A percentile compares a stretch with the other conserved stretches of the same genome.
phyloP scores from a whole-genome alignment of 2,888 invertebrate species.

The Caenorhabditis sp. region DNA sequence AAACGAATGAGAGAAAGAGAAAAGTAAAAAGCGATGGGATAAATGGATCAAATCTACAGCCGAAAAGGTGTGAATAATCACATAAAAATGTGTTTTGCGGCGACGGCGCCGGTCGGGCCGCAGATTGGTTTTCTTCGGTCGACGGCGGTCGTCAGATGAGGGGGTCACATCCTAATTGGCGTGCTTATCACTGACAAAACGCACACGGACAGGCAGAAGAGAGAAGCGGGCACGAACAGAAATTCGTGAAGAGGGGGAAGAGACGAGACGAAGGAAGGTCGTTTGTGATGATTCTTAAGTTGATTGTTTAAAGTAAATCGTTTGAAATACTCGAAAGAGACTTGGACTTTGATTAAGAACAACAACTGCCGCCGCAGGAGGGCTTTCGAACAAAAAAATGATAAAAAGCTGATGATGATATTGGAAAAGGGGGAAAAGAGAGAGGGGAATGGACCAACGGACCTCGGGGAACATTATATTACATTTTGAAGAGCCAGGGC shows the following conservation, averaged over 20 bases:
- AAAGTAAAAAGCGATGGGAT: slow-evolving; percentile 19
- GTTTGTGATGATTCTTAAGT: neutral
- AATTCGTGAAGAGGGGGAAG: slow-evolving; percentile 19
- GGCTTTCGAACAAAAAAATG: slow-evolving; percentile 41
- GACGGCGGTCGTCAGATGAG: neutral
- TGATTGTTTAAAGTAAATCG: slow-evolving; percentile 26
- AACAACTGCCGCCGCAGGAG: slow-evolving; percentile 16
- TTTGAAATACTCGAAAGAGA: slow-evolving; percentile 44
- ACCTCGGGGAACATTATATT: slow-evolving; percentile 48
- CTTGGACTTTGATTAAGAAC: slow-evolving; percentile 28
- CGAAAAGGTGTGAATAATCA: slow-evolving; percentile 62
- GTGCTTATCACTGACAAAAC: slow-evolving; percentile 55
- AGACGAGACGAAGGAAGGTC: slow-evolving; percentile 22
- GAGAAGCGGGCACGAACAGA: slow-evolving; percentile 24
- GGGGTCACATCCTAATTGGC: slow-evolving; percentile 52
- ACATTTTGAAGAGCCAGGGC: slow-evolving; percentile 46
- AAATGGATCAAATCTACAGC: slow-evolving; percentile 47
- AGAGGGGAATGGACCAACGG: neutral
- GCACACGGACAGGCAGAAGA: slow-evolving; percentile 9
- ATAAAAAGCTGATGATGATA: slow-evolving; percentile 1
- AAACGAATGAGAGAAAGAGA: neutral
- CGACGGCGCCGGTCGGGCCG: slow-evolving; percentile 8
- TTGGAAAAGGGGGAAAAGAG: neutral
- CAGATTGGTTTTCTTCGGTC: slow-evolving; percentile 34
- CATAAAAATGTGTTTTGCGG: slow-evolving; percentile 42